Evolutionary conservation across 2,797 vertebrate species (phyloP), one percentile per base, ranked within the genome.

Genomic region (Myiotriccus ornatus): DNA sequence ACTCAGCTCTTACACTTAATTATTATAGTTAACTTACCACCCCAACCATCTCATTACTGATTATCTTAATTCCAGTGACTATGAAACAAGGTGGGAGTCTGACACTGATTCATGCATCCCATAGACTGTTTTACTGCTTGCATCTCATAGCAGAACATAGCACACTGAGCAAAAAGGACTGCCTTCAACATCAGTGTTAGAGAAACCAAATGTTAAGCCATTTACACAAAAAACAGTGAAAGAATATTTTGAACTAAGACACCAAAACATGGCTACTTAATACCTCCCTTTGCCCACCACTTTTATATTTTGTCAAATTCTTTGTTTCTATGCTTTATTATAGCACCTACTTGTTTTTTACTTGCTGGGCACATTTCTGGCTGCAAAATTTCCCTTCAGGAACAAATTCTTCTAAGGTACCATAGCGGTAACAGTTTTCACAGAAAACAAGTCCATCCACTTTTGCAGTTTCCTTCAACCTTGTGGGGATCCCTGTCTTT

Each of bases 341-440:
- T 39, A 94, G 94, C 84, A 98, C 98, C 97, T 98, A 98, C 98
- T 98, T 98, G 96, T 98, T 98, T 95, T 97, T 98, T 63, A 97
- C 74, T 92, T 98, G 98, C 87, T 98, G 98, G 74, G 97, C 96
- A 97, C 98, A 98, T 59, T 97, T 98, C 92, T 98, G 98, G 95
- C 98, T 98, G 97, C 98, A 98, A 96, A 97, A 97, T 84, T 96
- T 98, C 89, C 98, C 98, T 94, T 98, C 98, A 87, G 98, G 93
- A 93, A 97, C 97, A 97, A 98, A 98, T 87, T 98, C 98, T 56
- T 98, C 97, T 71, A 96, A 77, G 6, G 95, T 97, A 95, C 98
- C 98, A 89, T 98, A 98, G 89, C 97, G 97, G 94, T 98, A 98
- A 91, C 98, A 98, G 95, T 97, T 98, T 94, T 98, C 98, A 97